Conservation (phyloP, 2,888 invertebrate genomes). For the Cheilosia variabilis region DNA sequence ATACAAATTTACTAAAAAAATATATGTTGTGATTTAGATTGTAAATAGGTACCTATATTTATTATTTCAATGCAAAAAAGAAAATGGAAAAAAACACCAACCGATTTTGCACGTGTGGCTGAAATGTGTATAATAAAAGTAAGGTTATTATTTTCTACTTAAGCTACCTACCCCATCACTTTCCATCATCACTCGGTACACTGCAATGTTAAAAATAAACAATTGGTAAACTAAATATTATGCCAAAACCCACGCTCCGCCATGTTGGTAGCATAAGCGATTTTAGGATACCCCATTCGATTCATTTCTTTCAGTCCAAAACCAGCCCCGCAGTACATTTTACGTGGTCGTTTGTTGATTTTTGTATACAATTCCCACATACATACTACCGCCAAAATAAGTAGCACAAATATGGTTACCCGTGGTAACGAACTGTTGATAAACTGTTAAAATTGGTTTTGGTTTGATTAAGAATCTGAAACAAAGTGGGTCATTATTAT, state of each 20-base stretch:
- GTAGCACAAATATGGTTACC: slow-evolving; percentile 27
- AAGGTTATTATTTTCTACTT: slow-evolving; percentile 29
- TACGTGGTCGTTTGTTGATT: neutral
- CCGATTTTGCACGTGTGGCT: no score
- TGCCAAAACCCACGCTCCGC: neutral
- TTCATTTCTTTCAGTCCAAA: neutral
- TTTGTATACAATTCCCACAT: neutral
- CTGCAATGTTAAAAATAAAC: slow-evolving; percentile 3
- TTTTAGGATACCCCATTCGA: neutral
- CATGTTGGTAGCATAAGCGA: neutral
- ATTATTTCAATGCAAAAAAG: no score
- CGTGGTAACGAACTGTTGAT: slow-evolving; percentile 19
- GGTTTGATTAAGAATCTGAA: neutral
- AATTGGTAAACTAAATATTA: neutral
- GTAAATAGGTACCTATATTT: no score
- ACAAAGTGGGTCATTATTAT: slow-evolving; percentile 2
- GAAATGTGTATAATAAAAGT: neutral
- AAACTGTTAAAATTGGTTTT: slow-evolving; percentile 19
- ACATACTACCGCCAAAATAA: slow-evolving; percentile 19
- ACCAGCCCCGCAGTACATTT: neutral
- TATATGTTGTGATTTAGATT: no score
- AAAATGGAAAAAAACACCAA: no score
- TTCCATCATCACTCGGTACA: no score
- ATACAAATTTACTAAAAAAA: no score
- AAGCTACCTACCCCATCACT: neutral